Evolutionary conservation across 2,797 vertebrate genomes (phyloP).

Genomic region (Acanthopagrus latus): DNA sequence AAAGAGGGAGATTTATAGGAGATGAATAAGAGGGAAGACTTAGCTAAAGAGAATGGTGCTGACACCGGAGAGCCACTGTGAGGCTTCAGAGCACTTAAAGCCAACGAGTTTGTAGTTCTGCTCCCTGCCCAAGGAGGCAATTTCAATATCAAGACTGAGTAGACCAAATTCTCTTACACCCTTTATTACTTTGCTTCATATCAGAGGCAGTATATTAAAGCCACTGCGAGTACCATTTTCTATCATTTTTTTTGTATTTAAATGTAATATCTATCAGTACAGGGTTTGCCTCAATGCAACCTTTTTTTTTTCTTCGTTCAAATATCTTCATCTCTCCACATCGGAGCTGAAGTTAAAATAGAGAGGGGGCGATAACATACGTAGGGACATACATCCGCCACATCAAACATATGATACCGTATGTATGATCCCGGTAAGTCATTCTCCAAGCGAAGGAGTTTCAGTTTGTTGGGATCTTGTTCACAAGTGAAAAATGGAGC

Average conservation of each 20-base stretch:
- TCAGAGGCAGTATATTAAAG: slow-evolving; percentile 36
- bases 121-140: slow-evolving; percentile 42
- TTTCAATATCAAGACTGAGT: slow-evolving; percentile 49
- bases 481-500: too few species aligned
- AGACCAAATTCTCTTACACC: slow-evolving; percentile 33
- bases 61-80: slow-evolving; percentile 29
- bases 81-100: slow-evolving; percentile 41
- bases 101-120: slow-evolving; percentile 15
- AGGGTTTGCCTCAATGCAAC: not conserved
- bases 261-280: slow-evolving; percentile 40
- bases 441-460: too few species aligned
- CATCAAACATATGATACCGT: not conserved
- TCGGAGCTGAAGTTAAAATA: slow-evolving; percentile 9
- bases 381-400: not conserved
- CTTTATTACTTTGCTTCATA: slow-evolving; percentile 39
- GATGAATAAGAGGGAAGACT: not conserved
- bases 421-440: not conserved
- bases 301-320: not conserved
- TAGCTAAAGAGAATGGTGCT: slow-evolving; percentile 9
- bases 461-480: too few species aligned
- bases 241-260: slow-evolving; percentile 40
- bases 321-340: not conserved
- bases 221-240: slow-evolving; percentile 25
- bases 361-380: not conserved
- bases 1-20: not conserved